Base-by-base conservation (phyloP, 2,113 vertebrate genomes). In the Plestiodon gilberti region DNA sequence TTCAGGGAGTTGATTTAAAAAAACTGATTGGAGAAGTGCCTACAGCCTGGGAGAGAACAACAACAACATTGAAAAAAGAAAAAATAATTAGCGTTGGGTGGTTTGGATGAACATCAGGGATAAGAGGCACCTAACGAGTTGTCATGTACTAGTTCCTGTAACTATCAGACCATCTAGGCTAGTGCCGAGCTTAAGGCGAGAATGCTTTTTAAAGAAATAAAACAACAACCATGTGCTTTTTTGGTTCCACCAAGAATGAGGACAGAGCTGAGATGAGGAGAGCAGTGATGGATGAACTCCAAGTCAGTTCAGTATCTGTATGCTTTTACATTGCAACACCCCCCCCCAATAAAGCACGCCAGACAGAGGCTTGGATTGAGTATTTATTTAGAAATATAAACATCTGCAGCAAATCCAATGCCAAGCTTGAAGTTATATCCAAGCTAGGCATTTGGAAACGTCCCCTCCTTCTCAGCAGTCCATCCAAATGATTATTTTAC, bases 71-170 rank as follows among this genome's bases (percentile, higher is more conserved):
- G 91, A 59, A 89, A 74, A 25, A 88, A 85, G n/a, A 90, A 89
- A 93, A 90, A 15, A 52, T 83, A 84, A 79, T 65, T 91, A 22
- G 88, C 43, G 43, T 92, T 83, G 83, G 87, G 93, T 88, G 82
- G 81, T 67, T 82, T 81, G 82, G 62, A 86, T 73, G 86, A 84
- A 91, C 70, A 71, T 1, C 71, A 85, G 40, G 82, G 40, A 93
- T 76, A 81, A n/a, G 40, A 88, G 90, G 88, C 87, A 79, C 83
- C 9, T 18, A 91, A 1, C 67, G 89, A 89, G 65, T 77, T 81
- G 70, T 86, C 89, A 82, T 84, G 88, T 93, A 64, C 17, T 79
- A 81, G 38, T 86, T 90, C 38, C 70, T 62, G 48, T 87, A 69
- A 82, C 38, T 30, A 35, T 28, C n/a, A 77, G 76, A 15, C 14